Base-by-base conservation (phyloP, 2,113 vertebrate species). In the Scolopax mira region DNA sequence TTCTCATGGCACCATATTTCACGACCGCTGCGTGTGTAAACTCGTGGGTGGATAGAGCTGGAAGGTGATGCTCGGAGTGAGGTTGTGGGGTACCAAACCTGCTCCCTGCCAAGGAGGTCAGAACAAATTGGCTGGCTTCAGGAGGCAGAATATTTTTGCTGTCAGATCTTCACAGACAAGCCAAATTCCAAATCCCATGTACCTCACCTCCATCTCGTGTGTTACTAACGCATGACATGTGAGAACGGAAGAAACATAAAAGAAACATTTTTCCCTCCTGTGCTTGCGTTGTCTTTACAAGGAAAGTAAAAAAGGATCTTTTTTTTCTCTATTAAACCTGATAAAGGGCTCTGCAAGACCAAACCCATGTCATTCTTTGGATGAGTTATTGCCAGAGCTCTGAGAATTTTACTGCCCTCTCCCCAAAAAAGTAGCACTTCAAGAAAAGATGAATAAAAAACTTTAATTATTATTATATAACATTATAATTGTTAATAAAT, bases 81-180 rank as follows among this genome's bases (percentile, higher is more conserved):
- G 46, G 70, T 39, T 54, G 74, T 62, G 51, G 88, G 85, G 17
- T 66, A 80, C 81, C 55, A 95, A 91, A 87, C 83, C 70, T 80
- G 83, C 71, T 88, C 64, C 62, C 65, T 42, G 62, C 80, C 66
- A 84, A 8, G 44, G 51, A 62, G 86, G 70, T 90, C 77, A 72
- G 71, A 80, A 51, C 27, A 94, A 89, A 91, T 24, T 74, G 64
- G 42, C 61, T 97, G 42, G 33, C 39, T 71, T 73, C n/a, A 62
- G 35, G 37, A 93, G 54, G 33, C 19, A 83, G 74, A 93, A 61
- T 89, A 78, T 70, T 95, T 96, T 87, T 79, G 61, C 87, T 88
- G 75, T 84, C 83, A 79, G 35, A 49, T 33, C 30, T 73, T 79
- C 13, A 2, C 21, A 80, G 52, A 28, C 72, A 33, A 41, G 62